Evolutionary conservation across 2,888 invertebrate species (phyloP).

Genomic region (Mactromeris polynyma): DNA sequence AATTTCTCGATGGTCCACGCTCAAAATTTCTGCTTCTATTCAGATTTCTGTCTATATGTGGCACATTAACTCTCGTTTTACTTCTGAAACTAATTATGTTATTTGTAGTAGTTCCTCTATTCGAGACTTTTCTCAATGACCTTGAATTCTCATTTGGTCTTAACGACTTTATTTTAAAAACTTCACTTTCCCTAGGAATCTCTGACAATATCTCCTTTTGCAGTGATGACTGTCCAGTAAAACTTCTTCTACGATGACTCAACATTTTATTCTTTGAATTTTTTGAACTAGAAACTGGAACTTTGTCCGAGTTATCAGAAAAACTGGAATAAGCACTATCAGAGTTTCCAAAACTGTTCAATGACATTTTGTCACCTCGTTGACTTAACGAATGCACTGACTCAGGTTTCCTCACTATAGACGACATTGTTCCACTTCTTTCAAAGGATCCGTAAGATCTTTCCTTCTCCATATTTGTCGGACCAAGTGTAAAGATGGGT

Average conservation of each 20-base stretch:
- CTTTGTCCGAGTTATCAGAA: slow-evolving; percentile 77
- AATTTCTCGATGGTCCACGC: slow-evolving; percentile 53
- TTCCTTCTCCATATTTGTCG: slow-evolving; percentile 12
- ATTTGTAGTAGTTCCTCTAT: slow-evolving; percentile 54
- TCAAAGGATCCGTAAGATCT: slow-evolving; percentile 47
- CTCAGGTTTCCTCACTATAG: slow-evolving; percentile 56
- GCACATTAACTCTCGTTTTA: slow-evolving; percentile 28
- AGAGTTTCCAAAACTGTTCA: slow-evolving; percentile 74
- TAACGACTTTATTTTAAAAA: slow-evolving; percentile 70
- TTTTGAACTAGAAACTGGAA: slow-evolving; percentile 52
- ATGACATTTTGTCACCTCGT: slow-evolving; percentile 68
- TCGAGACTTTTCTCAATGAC: slow-evolving; percentile 70
- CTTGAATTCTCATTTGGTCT: slow-evolving; percentile 71
- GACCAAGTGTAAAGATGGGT: neutral
- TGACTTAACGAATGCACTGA: slow-evolving; percentile 46
- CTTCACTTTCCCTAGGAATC: slow-evolving; percentile 50
- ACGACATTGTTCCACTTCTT: slow-evolving; percentile 57
- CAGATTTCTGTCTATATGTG: slow-evolving; percentile 33
- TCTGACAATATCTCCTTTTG: slow-evolving; percentile 53
- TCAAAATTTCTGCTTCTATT: slow-evolving; percentile 51
- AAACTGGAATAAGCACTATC: slow-evolving; percentile 83
- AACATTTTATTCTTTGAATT: slow-evolving; percentile 52
- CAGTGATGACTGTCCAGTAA: slow-evolving; percentile 25
- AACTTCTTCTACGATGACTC: slow-evolving; percentile 43
- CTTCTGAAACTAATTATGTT: slow-evolving; percentile 40